Evolutionary conservation across 2,797 vertebrate species (phyloP).

Genomic region (Acestrorhynchus altus): DNA sequence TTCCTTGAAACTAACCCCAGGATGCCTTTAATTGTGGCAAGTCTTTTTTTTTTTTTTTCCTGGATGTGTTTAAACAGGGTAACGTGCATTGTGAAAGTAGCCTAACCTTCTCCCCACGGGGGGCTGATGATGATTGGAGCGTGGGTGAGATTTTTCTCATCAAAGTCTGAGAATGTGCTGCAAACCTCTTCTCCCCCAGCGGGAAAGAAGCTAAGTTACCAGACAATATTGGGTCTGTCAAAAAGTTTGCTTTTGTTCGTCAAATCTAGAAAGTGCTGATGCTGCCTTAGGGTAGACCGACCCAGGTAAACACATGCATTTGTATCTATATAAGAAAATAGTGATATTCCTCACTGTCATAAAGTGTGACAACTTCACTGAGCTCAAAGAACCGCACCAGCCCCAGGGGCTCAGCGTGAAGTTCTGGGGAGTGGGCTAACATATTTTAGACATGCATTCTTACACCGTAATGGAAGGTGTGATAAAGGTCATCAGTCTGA

Average conservation of each 20-base stretch:
- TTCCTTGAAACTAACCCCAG: constrained; percentile 21
- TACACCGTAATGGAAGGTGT: neutral
- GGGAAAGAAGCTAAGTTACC: constrained; percentile 24
- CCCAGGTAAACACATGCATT: constrained; percentile 4
- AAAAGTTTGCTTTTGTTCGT: constrained; percentile 9
- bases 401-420: neutral
- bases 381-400: neutral
- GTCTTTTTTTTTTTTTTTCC: constrained; percentile 27
- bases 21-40: constrained; percentile 49
- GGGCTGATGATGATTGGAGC: constrained; percentile 33
- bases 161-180: constrained; percentile 34
- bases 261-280: constrained; percentile 18
- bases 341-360: neutral
- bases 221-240: constrained; percentile 18
- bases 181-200: constrained; percentile 34
- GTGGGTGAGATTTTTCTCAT: constrained; percentile 50
- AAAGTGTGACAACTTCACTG: neutral
- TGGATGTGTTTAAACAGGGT: constrained; percentile 42
- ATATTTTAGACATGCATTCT: neutral
- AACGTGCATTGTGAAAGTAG: constrained; percentile 33
- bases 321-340: neutral
- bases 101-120: constrained; percentile 34
- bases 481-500: neutral
- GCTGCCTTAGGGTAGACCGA: neutral
- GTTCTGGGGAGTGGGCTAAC: neutral